phyloP scores from a whole-genome alignment of 2,797 vertebrate genomes.

The Erpetoichthys calabaricus region DNA sequence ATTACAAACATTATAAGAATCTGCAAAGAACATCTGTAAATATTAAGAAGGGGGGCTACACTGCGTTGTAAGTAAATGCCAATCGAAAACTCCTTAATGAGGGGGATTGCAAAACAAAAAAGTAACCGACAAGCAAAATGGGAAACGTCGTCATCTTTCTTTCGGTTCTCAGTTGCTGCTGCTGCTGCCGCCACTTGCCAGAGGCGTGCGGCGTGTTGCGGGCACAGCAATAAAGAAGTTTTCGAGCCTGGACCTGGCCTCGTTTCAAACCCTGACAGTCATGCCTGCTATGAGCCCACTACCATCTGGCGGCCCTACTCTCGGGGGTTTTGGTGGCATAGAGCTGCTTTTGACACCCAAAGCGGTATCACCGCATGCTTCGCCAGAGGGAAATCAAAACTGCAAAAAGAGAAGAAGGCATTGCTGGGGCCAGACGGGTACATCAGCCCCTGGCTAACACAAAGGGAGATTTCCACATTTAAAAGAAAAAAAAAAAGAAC shows the following conservation, averaged over 20 bases:
- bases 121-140: too few species aligned
- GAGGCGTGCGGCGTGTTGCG: background rate
- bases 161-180: slow-evolving; percentile 4
- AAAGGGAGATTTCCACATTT: too few species aligned
- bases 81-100: too few species aligned
- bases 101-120: too few species aligned
- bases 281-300: slow-evolving; percentile 14
- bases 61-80: too few species aligned
- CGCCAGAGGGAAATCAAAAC: background rate
- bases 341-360: slow-evolving; percentile 32
- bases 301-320: slow-evolving; percentile 21
- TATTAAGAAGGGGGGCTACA: too few species aligned
- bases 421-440: too few species aligned
- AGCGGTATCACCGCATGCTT: slow-evolving; percentile 16
- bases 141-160: background rate
- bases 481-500: too few species aligned
- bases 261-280: slow-evolving; percentile 10
- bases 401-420: too few species aligned
- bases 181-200: background rate
- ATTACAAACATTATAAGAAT: too few species aligned
- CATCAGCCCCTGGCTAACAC: too few species aligned
- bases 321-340: slow-evolving; percentile 21
- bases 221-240: slow-evolving; percentile 1
- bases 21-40: too few species aligned
- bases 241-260: slow-evolving; percentile 21